These are phyloP conservation scores for Gadus chalcogrammus DNA, from an alignment of 2,113 vertebrate genomes.

Conservation along the genomic window DNA sequence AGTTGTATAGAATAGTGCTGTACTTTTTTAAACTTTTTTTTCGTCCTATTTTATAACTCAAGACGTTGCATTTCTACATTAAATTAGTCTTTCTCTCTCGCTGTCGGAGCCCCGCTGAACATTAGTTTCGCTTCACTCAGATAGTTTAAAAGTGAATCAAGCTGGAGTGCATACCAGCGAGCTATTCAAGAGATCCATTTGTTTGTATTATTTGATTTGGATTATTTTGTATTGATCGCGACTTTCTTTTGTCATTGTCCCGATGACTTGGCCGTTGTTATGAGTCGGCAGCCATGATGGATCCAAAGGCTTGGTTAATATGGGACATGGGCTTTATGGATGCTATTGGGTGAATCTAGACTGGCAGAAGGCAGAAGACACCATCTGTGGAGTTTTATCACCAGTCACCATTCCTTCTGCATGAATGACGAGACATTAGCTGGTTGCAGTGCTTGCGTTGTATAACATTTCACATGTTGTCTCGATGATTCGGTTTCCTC, in stretches of 20 bases:
- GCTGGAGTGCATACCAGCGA: not conserved
- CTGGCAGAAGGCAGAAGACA: slow-evolving; percentile 6
- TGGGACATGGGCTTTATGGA: not conserved
- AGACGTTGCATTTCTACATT: slow-evolving; percentile 6
- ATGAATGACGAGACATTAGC: not conserved
- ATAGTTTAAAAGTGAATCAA: slow-evolving; percentile 9
- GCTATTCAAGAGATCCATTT: not conserved
- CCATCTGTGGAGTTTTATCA: slow-evolving; percentile 14
- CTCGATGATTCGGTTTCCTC: no score
- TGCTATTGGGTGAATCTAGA: not conserved
- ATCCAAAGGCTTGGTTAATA: not conserved
- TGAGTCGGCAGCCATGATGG: not conserved
- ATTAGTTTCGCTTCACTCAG: slow-evolving; percentile 20
- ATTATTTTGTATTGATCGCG: no score
- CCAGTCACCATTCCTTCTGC: not conserved
- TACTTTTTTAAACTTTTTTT: slow-evolving; percentile 9
- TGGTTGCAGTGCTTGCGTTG: no score
- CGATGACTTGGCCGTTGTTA: slow-evolving; percentile 9
- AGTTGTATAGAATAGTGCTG: no score
- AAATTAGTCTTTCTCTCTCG: not conserved
- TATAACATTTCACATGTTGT: not conserved
- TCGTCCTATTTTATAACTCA: slow-evolving; percentile 11
- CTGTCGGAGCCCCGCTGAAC: not conserved
- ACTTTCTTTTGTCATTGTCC: not conserved
- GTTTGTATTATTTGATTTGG: not conserved